Conservation (phyloP, 1,140 invertebrate genomes). For the Argopecten irradians region DNA sequence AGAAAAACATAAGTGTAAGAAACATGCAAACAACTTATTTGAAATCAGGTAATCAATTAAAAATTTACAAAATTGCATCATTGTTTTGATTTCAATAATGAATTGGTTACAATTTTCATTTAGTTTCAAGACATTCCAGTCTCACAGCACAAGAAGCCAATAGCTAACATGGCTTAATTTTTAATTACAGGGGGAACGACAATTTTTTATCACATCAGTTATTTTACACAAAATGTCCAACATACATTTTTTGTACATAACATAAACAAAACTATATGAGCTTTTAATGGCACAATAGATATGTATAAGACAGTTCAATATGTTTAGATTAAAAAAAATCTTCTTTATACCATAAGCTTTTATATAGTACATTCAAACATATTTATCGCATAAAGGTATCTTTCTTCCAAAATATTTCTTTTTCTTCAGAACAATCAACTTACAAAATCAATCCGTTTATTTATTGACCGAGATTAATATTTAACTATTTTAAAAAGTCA, state of each 20-base stretch:
- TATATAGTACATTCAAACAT: too few relatives aligned
- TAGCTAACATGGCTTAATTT: background rate
- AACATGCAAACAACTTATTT: background rate
- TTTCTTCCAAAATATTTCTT: too few relatives aligned
- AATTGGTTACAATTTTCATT: background rate
- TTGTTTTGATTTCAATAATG: background rate
- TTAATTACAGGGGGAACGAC: background rate
- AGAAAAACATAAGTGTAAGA: background rate
- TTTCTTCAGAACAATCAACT: too few relatives aligned
- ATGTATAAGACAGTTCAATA: too few relatives aligned
- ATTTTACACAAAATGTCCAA: too few relatives aligned
- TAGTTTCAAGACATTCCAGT: slow-evolving; percentile 7
- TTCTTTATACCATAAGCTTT: too few relatives aligned
- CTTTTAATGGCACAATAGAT: background rate
- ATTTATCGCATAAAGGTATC: too few relatives aligned
- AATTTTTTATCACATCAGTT: background rate
- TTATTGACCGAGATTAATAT: too few relatives aligned
- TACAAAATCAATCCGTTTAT: too few relatives aligned
- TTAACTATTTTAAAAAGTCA: too few relatives aligned
- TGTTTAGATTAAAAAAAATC: too few relatives aligned
- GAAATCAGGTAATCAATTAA: background rate
- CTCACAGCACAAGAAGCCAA: background rate
- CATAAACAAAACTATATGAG: background rate
- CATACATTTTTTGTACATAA: background rate
- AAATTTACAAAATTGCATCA: background rate